Base-by-base conservation (phyloP, 2,888 invertebrate genomes). In the Apodemia zela region DNA sequence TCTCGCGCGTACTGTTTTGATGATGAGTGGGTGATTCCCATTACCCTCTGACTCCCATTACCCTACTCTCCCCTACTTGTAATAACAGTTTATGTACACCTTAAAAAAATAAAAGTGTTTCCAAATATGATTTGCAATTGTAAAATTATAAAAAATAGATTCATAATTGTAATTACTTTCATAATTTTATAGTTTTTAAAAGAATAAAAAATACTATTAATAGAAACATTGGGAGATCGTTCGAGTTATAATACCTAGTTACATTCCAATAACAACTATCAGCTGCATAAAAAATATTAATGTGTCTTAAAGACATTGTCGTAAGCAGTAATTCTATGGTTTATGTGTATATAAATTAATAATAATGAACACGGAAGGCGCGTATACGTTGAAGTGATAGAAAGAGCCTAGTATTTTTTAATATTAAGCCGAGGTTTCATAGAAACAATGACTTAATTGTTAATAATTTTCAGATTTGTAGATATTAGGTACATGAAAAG, bases 331-430 rank as follows among this genome's bases (percentile, higher is more conserved):
- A 17, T 15, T 38, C 35, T 51, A 21, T 51, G 18, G 13, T 17
- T 58, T 38, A 10, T 38, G 21, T 62, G 62, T 62, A 62, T 58
- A 62, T 62, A 62, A 45, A 62, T 58, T 62, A 47, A 42, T 45
- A 15, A 76, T 73, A 75, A 74, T 68, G 69, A 73, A 70, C 71
- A 71, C 73, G 73, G 76, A 77, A 67, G 78, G 84, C 81, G 82
- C 81, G 91, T 91, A 91, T 90, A 91, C 90, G 90, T 85, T 80
- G 83, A 85, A 84, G 88, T 89, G 89, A 90, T 89, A 89, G 85
- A 82, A 82, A 51, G 81, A 86, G 87, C 90, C 88, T 90, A 88
- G 86, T 83, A 82, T 82, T 84, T 84, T 84, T 80, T 84, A 87
- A 84, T 85, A 84, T 86, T 84, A 84, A 80, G 69, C 78, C 77